These are phyloP conservation scores for Sebastes fasciatus DNA, from an alignment of 2,113 vertebrate species.

Conservation along the genomic window DNA sequence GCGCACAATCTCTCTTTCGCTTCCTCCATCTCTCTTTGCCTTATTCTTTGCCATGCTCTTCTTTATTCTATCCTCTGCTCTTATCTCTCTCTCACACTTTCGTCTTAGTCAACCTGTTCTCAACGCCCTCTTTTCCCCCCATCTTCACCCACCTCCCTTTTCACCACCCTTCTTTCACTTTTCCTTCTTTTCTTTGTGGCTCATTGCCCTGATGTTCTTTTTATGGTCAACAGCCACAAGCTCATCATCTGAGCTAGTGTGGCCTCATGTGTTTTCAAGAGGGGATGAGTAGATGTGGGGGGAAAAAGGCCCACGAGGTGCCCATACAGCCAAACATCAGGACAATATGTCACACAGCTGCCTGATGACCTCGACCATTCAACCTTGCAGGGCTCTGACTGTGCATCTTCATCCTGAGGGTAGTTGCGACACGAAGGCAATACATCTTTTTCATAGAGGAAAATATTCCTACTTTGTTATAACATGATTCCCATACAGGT, in stretches of 20 bases:
- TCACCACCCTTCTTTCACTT: constrained; percentile 32
- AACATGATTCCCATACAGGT: constrained; percentile 31
- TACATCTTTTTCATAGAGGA: constrained; percentile 57
- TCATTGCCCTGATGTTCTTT: constrained; percentile 99
- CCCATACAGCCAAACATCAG: constrained; percentile 69
- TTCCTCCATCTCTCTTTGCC: constrained; percentile 22
- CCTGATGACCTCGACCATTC: constrained; percentile 77
- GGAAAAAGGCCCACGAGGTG: constrained; percentile 69
- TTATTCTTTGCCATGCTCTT: constrained; percentile 17
- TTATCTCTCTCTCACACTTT: constrained; percentile 19
- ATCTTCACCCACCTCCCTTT: constrained; percentile 37
- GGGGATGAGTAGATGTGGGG: constrained; percentile 60
- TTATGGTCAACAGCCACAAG: constrained; percentile 98
- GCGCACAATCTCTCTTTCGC: constrained; percentile 48
- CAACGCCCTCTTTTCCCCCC: neutral
- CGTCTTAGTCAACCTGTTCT: constrained; percentile 37
- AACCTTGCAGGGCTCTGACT: constrained; percentile 85
- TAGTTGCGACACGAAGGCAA: constrained; percentile 43
- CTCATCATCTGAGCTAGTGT: constrained; percentile 88
- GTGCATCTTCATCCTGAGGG: constrained; percentile 68
- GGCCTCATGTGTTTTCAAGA: constrained; percentile 73
- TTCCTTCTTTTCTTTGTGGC: constrained; percentile 79
- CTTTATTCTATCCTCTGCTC: constrained; percentile 22
- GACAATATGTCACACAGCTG: constrained; percentile 80
- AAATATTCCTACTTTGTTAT: constrained; percentile 45